A percentile compares a stretch with the other conserved stretches of the same genome.
phyloP scores from a whole-genome alignment of 2,888 invertebrate genomes.

The Druceiella hillmani region DNA sequence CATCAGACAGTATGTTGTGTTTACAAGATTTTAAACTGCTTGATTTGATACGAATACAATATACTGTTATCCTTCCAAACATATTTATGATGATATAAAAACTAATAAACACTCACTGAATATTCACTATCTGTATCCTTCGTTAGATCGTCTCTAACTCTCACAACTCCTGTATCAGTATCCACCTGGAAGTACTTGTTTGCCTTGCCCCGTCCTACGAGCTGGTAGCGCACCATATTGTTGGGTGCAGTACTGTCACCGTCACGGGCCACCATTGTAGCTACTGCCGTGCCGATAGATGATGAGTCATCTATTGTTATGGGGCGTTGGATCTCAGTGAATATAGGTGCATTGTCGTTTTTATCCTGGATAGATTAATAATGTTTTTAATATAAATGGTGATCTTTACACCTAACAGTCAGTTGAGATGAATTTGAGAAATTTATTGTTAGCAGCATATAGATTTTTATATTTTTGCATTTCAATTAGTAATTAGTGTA shows the following conservation, averaged over 20 bases:
- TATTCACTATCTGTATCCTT: slow-evolving; percentile 86
- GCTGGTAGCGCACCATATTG: slow-evolving; percentile 73
- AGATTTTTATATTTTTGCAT: no score
- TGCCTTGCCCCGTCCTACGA: slow-evolving; percentile 77
- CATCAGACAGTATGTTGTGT: no score
- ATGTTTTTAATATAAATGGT: no score
- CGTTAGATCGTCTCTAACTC: slow-evolving; percentile 75
- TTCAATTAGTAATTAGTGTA: no score
- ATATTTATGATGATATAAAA: no score
- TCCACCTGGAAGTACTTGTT: slow-evolving; percentile 84
- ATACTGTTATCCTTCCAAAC: no score
- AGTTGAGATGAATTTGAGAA: no score
- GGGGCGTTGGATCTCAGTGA: slow-evolving; percentile 76
- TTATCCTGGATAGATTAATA: slow-evolving; percentile 57
- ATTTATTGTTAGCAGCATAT: no score
- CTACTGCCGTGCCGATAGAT: slow-evolving; percentile 73
- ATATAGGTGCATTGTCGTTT: slow-evolving; percentile 85
- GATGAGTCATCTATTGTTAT: slow-evolving; percentile 80
- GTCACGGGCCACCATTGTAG: slow-evolving; percentile 74
- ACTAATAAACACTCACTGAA: slow-evolving; percentile 67
- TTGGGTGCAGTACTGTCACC: slow-evolving; percentile 81
- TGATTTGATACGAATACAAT: no score
- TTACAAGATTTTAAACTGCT: no score
- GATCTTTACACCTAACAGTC: no score
- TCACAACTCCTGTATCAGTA: slow-evolving; percentile 73